These are phyloP conservation scores for Sabatieria punctata DNA, from an alignment of 2,888 invertebrate genomes.

Conservation along the genomic window DNA sequence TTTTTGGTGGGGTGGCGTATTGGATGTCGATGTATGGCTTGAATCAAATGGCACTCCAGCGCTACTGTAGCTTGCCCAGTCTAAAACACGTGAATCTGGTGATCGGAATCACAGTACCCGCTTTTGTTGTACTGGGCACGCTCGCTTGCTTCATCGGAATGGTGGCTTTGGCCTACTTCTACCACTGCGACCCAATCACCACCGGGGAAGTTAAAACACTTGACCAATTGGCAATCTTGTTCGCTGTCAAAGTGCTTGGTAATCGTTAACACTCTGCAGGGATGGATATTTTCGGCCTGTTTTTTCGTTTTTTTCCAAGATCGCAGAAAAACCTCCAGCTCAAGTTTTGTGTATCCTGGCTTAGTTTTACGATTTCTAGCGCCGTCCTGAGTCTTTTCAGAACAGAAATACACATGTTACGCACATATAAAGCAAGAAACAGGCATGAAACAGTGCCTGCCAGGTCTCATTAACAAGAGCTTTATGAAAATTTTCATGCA, in stretches of 20 bases:
- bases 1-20: slow-evolving; percentile 13
- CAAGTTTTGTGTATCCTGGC: too few relatives aligned
- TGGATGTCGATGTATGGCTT: slow-evolving; percentile 15
- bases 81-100: slow-evolving; percentile 13
- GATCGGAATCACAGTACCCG: slow-evolving; percentile 16
- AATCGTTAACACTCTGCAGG: too few relatives aligned
- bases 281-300: too few relatives aligned
- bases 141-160: slow-evolving; percentile 13
- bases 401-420: too few relatives aligned
- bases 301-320: too few relatives aligned
- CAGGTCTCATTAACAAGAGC: too few relatives aligned
- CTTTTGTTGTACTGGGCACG: slow-evolving; percentile 12
- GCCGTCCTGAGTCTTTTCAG: too few relatives aligned
- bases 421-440: too few relatives aligned
- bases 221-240: slow-evolving; percentile 8
- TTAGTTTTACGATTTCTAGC: too few relatives aligned
- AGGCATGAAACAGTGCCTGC: too few relatives aligned
- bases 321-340: too few relatives aligned
- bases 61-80: slow-evolving; percentile 17
- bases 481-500: too few relatives aligned
- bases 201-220: slow-evolving; percentile 1
- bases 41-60: slow-evolving; percentile 17
- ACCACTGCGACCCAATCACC: slow-evolving; percentile 10
- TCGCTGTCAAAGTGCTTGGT: slow-evolving; percentile 7
- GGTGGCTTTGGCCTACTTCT: slow-evolving; percentile 11